A percentile compares a stretch with the other conserved stretches of the same genome.
phyloP scores from a whole-genome alignment of 2,113 vertebrate species.

The Mohoua ochrocephala region DNA sequence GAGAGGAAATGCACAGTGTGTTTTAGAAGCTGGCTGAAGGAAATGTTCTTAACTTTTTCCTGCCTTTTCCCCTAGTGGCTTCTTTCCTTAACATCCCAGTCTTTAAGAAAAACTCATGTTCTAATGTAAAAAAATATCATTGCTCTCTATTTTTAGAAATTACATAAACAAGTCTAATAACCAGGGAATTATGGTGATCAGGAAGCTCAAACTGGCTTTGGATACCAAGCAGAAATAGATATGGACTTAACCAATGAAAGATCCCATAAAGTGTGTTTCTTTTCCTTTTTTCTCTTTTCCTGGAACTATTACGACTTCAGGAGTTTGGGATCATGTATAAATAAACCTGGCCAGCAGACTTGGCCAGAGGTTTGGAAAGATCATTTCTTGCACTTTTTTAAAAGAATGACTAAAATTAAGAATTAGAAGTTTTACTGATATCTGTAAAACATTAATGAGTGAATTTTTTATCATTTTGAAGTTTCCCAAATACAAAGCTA shows the following conservation, averaged over 20 bases:
- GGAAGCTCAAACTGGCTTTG: conserved; percentile 2
- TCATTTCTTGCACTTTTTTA: background rate
- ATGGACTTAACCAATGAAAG: background rate
- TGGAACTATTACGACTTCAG: conserved; percentile 46
- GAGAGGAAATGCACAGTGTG: conserved; percentile 21
- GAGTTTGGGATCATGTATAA: conserved; percentile 47
- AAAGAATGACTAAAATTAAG: conserved; percentile 15
- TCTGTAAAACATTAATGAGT: background rate
- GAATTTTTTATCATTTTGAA: background rate
- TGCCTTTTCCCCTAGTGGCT: conserved; percentile 39
- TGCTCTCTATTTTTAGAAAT: conserved; percentile 34
- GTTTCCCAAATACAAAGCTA: background rate
- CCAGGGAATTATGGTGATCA: background rate
- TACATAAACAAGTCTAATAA: conserved; percentile 32
- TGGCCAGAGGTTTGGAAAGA: conserved; percentile 40
- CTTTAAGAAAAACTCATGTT: conserved; percentile 13
- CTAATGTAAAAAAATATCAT: conserved; percentile 35
- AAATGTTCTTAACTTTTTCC: conserved; percentile 40
- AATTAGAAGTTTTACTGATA: background rate
- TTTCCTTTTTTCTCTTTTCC: conserved; percentile 30
- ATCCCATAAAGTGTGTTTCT: conserved; percentile 2
- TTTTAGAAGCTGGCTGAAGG: conserved; percentile 46
- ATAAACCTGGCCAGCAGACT: conserved; percentile 33
- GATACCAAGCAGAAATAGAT: conserved; percentile 34
- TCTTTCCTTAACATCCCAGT: conserved; percentile 27